Base-by-base conservation (phyloP, 2,797 vertebrate species). In the Varecia variegata region DNA sequence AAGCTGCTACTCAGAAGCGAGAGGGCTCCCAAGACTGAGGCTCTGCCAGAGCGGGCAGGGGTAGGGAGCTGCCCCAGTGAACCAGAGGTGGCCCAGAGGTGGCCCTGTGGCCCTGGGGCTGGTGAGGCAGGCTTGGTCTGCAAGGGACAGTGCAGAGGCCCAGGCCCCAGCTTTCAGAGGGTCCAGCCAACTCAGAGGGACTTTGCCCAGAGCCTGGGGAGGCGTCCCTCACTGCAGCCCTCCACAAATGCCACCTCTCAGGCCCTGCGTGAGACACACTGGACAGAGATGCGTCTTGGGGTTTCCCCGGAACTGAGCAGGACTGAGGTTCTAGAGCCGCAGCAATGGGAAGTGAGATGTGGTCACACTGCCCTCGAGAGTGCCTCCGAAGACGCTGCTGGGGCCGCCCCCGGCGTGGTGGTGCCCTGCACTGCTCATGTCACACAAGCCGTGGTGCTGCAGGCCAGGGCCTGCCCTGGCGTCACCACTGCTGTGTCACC, bases 391-490 rank as follows among this genome's bases (percentile, higher is more conserved):
- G 65, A 25, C 12, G 21, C 20, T 12, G 67, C 40, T 3, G 54
- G 40, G 25, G 40, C 60, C 2, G 1, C 71, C 14, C 50, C 4
- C 27, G 25, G 27, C 11, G 17, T 35, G 65, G 45, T 27, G 9
- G 47, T 32, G 12, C 23, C 67, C 54, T 50, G 67, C 9, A 23
- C 54, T 1, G 13, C 30, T 54, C 2, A 3, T 0, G 3, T n/a
- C n/a, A 9, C 1, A 4, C 7, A 27, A 32, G 60, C 58, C 9
- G 13, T 2, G 5, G 47, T 56, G 45, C 77, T 6, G 2, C 0
- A 27, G 85, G 30, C 73, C 60, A 83, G 58, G 30, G 30, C 10
- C 50, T 89, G 27, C 1, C 23, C 10, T 14, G 30, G 54, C 3
- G 3, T 3, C 8, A 6, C 47, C 25, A 23, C 3, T 45, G 54